phyloP scores from a whole-genome alignment of 2,113 vertebrate genomes.

The Gallinago undulata region DNA sequence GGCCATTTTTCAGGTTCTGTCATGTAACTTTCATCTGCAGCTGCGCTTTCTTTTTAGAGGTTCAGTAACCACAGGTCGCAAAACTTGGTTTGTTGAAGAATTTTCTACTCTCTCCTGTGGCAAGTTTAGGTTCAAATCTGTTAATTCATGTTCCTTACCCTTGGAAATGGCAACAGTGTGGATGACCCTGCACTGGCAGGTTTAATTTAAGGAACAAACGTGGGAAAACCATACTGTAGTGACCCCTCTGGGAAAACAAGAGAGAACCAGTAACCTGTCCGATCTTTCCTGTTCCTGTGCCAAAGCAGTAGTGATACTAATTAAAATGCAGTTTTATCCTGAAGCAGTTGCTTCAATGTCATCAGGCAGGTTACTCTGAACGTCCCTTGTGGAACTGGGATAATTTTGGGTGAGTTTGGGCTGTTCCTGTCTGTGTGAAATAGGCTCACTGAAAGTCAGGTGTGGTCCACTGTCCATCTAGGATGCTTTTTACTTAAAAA shows the following conservation, averaged over 20 bases:
- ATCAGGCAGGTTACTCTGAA: not conserved
- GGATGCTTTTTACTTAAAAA: not conserved
- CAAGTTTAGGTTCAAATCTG: not conserved
- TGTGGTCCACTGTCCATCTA: not conserved
- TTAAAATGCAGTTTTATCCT: not conserved
- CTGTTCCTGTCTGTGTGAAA: not conserved
- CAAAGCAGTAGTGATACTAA: not conserved
- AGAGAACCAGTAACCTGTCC: not conserved
- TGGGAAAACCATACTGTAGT: not conserved
- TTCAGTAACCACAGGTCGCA: not conserved
- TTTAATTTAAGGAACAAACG: not conserved
- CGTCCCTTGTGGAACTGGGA: accelerated
- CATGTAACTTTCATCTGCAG: not conserved
- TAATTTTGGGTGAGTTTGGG: not conserved
- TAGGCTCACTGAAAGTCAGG: not conserved
- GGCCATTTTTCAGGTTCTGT: not conserved
- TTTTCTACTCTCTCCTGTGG: not conserved
- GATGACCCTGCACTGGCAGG: not conserved
- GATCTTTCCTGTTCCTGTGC: not conserved
- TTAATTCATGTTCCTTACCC: not conserved
- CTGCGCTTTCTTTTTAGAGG: not conserved
- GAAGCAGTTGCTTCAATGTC: not conserved
- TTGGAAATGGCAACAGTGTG: not conserved
- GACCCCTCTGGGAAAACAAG: not conserved
- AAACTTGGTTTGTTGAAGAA: not conserved